Conservation (phyloP, 2,888 invertebrate genomes). For the Odontocolon sp. region DNA sequence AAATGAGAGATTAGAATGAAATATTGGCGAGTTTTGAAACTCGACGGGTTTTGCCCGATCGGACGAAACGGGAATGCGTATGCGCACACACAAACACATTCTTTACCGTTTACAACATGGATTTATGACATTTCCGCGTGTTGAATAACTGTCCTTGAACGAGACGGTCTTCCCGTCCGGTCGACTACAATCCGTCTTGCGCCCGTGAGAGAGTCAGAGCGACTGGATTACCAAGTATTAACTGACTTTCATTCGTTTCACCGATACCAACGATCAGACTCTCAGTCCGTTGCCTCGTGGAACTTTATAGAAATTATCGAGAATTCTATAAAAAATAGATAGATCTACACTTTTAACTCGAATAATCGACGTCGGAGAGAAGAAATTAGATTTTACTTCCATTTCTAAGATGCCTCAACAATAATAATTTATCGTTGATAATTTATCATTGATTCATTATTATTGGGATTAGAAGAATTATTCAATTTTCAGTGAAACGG, state of each 20-base stretch:
- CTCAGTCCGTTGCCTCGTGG: no score
- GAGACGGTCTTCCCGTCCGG: slow-evolving; percentile 45
- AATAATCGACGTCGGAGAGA: background rate
- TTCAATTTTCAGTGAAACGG: no score
- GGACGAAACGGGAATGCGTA: background rate
- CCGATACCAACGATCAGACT: no score
- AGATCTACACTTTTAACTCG: no score
- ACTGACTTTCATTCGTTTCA: background rate
- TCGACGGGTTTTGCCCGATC: background rate
- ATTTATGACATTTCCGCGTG: slow-evolving; percentile 54
- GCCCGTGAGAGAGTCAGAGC: background rate
- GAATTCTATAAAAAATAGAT: no score
- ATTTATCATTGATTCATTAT: background rate
- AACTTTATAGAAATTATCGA: no score
- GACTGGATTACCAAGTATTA: no score
- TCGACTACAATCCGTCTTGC: slow-evolving; percentile 27
- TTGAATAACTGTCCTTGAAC: slow-evolving; percentile 59
- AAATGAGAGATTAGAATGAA: slow-evolving; percentile 20
- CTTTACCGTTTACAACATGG: slow-evolving; percentile 45
- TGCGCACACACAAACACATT: slow-evolving; percentile 30
- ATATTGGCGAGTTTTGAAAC: slow-evolving; percentile 35
- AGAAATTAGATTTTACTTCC: background rate
- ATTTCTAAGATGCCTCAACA: background rate
- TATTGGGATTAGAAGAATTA: background rate
- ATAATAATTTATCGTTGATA: background rate